These are phyloP conservation scores for Merops nubicus DNA, from an alignment of 2,113 vertebrate genomes.

Conservation along the genomic window DNA sequence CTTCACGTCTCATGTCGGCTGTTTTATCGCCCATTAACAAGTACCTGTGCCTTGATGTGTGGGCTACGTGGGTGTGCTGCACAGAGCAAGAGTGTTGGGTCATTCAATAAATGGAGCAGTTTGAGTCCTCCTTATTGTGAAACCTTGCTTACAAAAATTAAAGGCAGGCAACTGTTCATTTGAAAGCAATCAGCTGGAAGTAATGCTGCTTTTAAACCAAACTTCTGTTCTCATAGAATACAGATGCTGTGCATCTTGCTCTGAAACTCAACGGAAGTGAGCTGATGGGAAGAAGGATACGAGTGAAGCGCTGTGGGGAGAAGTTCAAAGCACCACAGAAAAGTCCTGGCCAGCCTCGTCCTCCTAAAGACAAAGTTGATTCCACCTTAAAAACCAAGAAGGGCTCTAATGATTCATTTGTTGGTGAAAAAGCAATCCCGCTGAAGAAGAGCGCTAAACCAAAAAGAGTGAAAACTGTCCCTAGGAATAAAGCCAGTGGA, in stretches of 20 bases:
- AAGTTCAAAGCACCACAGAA: constrained; percentile 69
- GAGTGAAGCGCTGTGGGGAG: constrained; percentile 83
- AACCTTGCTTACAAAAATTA: neutral
- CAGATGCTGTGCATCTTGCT: constrained; percentile 89
- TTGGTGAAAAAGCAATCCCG: constrained; percentile 79
- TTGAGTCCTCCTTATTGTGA: neutral
- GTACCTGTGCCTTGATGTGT: neutral
- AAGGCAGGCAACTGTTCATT: fast-evolving
- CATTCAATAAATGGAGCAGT: neutral
- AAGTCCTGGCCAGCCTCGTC: neutral
- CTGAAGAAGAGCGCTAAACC: constrained; percentile 67
- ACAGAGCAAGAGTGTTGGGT: neutral
- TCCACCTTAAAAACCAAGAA: neutral
- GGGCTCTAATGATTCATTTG: constrained; percentile 67
- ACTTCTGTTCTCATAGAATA: constrained; percentile 70
- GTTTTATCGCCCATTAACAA: neutral
- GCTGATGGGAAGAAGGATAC: constrained; percentile 83
- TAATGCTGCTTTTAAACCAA: neutral
- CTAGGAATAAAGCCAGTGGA: constrained; percentile 24
- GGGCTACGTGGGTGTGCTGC: neutral
- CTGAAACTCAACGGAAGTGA: constrained; percentile 85
- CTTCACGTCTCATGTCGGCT: neutral
- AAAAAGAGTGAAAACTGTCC: constrained; percentile 51
- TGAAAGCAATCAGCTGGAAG: neutral
- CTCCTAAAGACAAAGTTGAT: constrained; percentile 27